phyloP scores from a whole-genome alignment of 2,888 invertebrate species.

The Heliconius ethilla region DNA sequence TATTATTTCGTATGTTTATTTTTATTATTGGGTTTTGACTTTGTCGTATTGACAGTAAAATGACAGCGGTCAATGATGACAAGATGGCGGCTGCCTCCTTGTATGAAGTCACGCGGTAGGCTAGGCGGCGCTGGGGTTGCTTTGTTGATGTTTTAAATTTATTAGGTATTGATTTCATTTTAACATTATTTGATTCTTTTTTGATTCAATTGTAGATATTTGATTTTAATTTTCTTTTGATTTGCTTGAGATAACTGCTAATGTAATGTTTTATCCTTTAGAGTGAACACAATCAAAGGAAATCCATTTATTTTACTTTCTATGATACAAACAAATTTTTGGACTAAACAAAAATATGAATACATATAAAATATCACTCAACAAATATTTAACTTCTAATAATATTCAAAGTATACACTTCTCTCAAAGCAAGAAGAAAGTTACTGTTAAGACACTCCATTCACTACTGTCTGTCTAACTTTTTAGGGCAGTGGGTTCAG shows the following conservation, averaged over 20 bases:
- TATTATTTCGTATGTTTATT: slow-evolving; percentile 39
- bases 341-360: too few relatives aligned
- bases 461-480: neutral
- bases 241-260: neutral
- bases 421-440: neutral
- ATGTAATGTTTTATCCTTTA: neutral
- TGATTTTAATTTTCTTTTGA: neutral
- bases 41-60: slow-evolving; percentile 74
- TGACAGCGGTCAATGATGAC: slow-evolving; percentile 68
- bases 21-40: slow-evolving; percentile 43
- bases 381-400: too few relatives aligned
- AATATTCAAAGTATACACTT: neutral
- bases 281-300: too few relatives aligned
- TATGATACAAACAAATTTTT: too few relatives aligned
- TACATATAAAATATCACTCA: too few relatives aligned
- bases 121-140: slow-evolving; percentile 62
- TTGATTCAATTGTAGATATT: too few relatives aligned
- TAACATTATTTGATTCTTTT: neutral
- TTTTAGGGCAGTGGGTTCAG: neutral
- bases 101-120: slow-evolving; percentile 64
- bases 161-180: slow-evolving; percentile 11
- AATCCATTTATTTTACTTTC: too few relatives aligned
- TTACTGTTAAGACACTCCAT: neutral
- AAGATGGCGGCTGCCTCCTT: slow-evolving; percentile 64
- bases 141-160: slow-evolving; percentile 52